Percentiles rank a stretch among this genome's conserved stretches.
These are phyloP conservation scores for Xiphias gladius DNA, from an alignment of 2,113 vertebrate species.

Conservation along the genomic window DNA sequence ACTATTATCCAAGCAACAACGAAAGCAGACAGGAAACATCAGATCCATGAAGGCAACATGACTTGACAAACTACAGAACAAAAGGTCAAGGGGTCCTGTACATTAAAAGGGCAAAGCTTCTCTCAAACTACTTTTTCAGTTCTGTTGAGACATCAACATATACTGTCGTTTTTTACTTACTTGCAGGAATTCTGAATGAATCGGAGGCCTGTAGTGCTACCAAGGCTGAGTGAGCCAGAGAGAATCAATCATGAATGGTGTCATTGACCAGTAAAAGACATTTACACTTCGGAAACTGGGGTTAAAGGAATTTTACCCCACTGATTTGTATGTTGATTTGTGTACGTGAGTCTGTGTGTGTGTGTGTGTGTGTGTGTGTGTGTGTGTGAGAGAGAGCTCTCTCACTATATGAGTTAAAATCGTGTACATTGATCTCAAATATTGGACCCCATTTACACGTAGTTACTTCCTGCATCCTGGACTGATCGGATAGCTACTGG, in stretches of 20 bases:
- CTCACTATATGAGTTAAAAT: not conserved
- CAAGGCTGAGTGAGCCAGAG: not conserved
- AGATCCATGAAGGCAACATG: slow-evolving; percentile 24
- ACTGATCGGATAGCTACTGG: too few species aligned
- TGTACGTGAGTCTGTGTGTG: not conserved
- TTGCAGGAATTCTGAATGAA: not conserved
- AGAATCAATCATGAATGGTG: slow-evolving; percentile 10
- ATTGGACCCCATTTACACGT: not conserved
- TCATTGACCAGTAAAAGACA: slow-evolving; percentile 4
- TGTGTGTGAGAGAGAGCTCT: not conserved
- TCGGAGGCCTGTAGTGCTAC: not conserved
- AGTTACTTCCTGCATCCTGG: not conserved
- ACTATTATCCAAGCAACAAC: not conserved
- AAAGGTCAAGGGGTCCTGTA: slow-evolving; percentile 30
- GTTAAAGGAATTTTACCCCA: slow-evolving; percentile 22
- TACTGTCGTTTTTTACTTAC: not conserved
- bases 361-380: not conserved
- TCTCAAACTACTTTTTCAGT: slow-evolving; percentile 1
- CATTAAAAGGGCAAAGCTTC: slow-evolving; percentile 29
- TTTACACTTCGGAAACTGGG: not conserved
- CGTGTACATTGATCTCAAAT: not conserved
- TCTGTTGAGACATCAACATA: not conserved
- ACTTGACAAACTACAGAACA: slow-evolving; percentile 40
- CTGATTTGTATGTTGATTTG: not conserved
- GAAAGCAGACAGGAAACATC: slow-evolving; percentile 19